Percentiles rank a stretch among this genome's conserved stretches.
Conservation (phyloP, 92 coral and sea anemone species). For the Virgularia gustaviana region DNA sequence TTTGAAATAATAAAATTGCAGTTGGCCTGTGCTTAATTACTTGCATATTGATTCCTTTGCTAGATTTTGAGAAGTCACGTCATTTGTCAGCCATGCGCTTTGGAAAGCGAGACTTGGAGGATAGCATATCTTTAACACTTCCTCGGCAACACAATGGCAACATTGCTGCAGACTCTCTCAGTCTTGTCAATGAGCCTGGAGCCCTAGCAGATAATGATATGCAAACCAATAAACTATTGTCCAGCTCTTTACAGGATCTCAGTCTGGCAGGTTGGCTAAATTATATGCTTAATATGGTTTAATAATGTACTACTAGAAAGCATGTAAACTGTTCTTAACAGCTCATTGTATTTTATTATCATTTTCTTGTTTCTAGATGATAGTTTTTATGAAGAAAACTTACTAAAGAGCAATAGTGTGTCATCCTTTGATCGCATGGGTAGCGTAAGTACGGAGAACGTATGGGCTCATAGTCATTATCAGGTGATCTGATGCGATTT, state of each 20-base stretch:
- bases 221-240: background rate
- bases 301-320: no score
- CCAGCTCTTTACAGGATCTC: slow-evolving; percentile 26
- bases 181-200: slow-evolving; percentile 27
- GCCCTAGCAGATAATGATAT: background rate
- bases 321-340: background rate
- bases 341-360: background rate
- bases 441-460: slow-evolving; percentile 62
- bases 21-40: no score
- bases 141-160: slow-evolving; percentile 15
- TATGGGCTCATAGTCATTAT: background rate
- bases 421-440: slow-evolving; percentile 87
- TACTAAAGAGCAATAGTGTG: slow-evolving; percentile 80
- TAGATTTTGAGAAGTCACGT: slow-evolving; percentile 23
- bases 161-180: slow-evolving; percentile 21
- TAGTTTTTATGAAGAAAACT: slow-evolving; percentile 34
- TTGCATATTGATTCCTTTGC: background rate
- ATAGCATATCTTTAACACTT: slow-evolving; percentile 17
- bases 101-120: slow-evolving; percentile 5
- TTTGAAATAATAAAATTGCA: no score
- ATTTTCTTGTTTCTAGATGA: slow-evolving; percentile 9
- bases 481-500: slow-evolving; percentile 23
- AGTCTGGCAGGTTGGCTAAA: slow-evolving; percentile 27
- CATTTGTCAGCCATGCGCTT: slow-evolving; percentile 4
- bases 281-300: no score